Percentiles rank a stretch among this genome's conserved stretches.
Conservation (phyloP, 2,888 invertebrate species). For the Tetranychus truncatus region DNA sequence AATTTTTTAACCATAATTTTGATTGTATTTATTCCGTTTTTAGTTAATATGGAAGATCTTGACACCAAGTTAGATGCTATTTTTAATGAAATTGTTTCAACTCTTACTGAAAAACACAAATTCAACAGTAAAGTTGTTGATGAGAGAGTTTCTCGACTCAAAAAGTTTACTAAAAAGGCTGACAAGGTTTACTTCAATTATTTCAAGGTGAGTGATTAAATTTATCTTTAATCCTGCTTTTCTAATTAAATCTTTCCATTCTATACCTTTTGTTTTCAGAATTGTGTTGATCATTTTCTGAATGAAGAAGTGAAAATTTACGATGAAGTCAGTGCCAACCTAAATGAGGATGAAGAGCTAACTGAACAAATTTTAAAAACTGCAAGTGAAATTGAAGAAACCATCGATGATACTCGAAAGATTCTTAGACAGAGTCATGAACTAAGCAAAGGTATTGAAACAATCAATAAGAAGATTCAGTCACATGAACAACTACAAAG, state of each 20-base stretch:
- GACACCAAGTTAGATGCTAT: not conserved
- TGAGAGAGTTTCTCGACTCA: not conserved
- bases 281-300: not conserved
- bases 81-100: not conserved
- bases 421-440: not conserved
- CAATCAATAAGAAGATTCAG: not conserved
- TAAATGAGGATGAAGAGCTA: not conserved
- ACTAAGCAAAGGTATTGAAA: not conserved
- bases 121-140: not conserved
- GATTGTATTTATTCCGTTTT: not conserved
- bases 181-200: not conserved
- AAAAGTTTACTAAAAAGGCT: not conserved
- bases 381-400: not conserved
- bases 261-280: not conserved
- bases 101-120: not conserved
- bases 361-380: not conserved
- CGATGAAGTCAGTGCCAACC: not conserved
- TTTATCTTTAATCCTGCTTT: not conserved
- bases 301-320: not conserved
- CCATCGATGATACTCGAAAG: not conserved
- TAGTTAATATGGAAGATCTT: not conserved
- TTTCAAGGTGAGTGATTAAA: not conserved
- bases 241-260: not conserved
- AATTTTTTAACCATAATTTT: too few relatives aligned
- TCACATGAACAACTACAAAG: not conserved